Base-by-base conservation (phyloP, 2,113 vertebrate genomes). In the Phaethornis superciliosus region DNA sequence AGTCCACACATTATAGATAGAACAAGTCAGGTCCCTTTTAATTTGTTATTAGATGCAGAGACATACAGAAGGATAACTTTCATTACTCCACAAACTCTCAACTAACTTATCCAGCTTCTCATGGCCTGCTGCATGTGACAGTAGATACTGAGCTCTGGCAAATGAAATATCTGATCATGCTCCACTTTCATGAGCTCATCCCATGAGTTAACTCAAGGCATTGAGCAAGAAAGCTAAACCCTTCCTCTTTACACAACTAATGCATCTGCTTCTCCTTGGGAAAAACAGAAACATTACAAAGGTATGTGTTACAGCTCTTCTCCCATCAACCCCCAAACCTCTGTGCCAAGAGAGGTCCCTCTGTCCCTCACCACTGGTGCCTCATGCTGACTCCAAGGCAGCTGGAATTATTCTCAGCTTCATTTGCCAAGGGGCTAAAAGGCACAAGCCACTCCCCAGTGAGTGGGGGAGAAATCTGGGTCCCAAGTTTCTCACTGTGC, bases 281-380 rank as follows among this genome's bases (percentile, higher is more conserved):
- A 46, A 56, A 85, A 89, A 28, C 11, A 64, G 49, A 56, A 59
- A n/a, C 13, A 18, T 68, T 37, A 40, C 28, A n/a, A 79, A 64
- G 12, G 35, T n/a, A 15, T 8, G 12, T 0, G 2, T 23, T 62
- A 21, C 16, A 4, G 2, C 28, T 63, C 28, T 15, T 58, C 18
- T 58, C 22, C 49, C 7, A 2, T 71, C 70, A 80, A 56, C 12
- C 14, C 26, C 17, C 1, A 72, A 60, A 70, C 17, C 14, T 75
- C 16, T 17, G 47, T 51, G 70, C 42, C 37, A 23, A 60, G 59
- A 0, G 3, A 60, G n/a, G n/a, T 49, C 23, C 20, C 8, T 20
- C 33, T 27, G 8, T 55, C 52, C 70, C 44, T 90, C 47, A 13
- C 13, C 26, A 15, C n/a, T 40, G 28, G 5, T 52, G 23, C 67